Evolutionary conservation across 2,797 vertebrate species (phyloP).

Genomic region (Echiichthys vipera): DNA sequence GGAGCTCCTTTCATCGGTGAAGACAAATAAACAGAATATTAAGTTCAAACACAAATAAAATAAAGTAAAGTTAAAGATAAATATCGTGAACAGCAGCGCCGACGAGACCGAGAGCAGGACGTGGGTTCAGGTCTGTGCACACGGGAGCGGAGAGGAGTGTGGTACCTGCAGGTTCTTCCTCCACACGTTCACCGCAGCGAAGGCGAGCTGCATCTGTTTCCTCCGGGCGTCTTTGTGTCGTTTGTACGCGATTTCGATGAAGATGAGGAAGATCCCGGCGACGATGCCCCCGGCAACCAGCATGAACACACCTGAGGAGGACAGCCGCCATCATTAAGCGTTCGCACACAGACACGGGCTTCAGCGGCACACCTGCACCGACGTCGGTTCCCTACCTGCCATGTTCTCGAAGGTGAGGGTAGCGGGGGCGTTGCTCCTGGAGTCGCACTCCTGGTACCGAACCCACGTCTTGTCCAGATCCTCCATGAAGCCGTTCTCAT

Average conservation of each 20-base stretch:
- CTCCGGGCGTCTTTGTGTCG: constrained; percentile 97
- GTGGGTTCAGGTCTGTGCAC: too few relatives aligned
- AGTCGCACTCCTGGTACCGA: constrained; percentile 98
- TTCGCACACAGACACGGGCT: not conserved
- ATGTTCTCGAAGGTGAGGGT: constrained; percentile 99
- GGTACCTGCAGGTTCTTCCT: constrained; percentile 98
- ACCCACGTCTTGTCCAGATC: constrained; percentile 99
- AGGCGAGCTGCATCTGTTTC: constrained; percentile 99
- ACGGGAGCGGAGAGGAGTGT: not conserved
- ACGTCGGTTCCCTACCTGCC: constrained; percentile 87
- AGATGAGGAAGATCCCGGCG: constrained; percentile 98
- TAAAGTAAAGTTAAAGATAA: not conserved
- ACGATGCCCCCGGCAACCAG: constrained; percentile 97
- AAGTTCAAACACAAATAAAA: not conserved
- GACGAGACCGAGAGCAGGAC: not conserved
- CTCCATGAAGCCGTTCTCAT: constrained; percentile 99
- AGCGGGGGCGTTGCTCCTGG: constrained; percentile 96
- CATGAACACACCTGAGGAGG: constrained; percentile 94
- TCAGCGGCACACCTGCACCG: not conserved
- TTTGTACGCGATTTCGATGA: constrained; percentile 98
- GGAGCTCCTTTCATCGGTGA: not conserved
- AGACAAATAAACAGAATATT: not conserved
- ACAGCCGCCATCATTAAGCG: not conserved
- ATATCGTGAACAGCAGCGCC: not conserved
- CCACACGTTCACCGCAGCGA: constrained; percentile 97